Percentiles rank a stretch among this genome's conserved stretches.
phyloP scores from a whole-genome alignment of 2,888 invertebrate species.

The Sialis lutaria region DNA sequence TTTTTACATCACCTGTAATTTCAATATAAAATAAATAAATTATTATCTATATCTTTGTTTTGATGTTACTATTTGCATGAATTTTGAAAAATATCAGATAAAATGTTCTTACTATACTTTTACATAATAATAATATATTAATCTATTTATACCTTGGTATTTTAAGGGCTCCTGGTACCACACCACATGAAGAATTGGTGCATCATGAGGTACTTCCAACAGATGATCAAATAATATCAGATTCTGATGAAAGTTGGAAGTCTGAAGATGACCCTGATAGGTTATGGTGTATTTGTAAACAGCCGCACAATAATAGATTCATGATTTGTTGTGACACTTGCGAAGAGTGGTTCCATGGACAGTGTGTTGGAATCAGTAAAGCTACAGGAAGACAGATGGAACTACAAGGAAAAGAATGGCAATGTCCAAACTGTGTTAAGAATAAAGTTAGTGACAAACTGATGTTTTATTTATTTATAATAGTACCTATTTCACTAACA shows the following conservation, averaged over 20 bases:
- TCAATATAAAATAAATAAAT: no score
- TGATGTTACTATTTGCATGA: no score
- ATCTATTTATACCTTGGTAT: no score
- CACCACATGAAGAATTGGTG: no score
- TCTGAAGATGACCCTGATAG: constrained; percentile 90
- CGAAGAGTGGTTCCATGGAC: constrained; percentile 97
- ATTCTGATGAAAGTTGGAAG: constrained; percentile 46
- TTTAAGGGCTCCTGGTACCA: no score
- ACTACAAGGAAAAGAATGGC: constrained; percentile 72
- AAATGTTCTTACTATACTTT: no score
- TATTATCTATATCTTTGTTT: no score
- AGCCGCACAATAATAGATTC: constrained; percentile 86
- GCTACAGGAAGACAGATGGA: constrained; percentile 88
- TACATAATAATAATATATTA: no score
- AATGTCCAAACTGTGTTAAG: constrained; percentile 67
- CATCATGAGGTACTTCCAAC: constrained; percentile 11
- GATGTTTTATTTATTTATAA: background rate
- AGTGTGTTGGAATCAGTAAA: constrained; percentile 85
- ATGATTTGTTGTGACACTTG: constrained; percentile 96
- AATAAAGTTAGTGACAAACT: constrained; percentile 19
- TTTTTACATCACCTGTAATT: no score
- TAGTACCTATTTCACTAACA: background rate
- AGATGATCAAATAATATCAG: constrained; percentile 32
- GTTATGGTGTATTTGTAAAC: constrained; percentile 88
- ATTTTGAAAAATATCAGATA: no score